phyloP scores from a whole-genome alignment of 2,888 invertebrate genomes.

The Seira sanloemensis region DNA sequence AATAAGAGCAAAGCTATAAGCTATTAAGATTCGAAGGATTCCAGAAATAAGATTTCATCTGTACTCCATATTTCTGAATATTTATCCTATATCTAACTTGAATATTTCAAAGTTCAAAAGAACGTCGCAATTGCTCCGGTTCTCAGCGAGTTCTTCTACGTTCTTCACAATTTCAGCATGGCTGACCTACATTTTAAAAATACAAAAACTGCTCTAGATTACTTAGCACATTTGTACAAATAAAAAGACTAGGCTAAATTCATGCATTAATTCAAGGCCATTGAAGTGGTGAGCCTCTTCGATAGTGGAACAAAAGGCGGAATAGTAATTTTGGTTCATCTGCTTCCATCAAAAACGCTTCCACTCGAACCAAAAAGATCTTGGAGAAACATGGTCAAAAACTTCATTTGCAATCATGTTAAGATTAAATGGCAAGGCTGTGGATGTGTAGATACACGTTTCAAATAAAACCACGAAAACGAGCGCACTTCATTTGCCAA shows the following conservation, averaged over 20 bases:
- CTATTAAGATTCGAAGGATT: neutral
- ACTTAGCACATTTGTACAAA: no score
- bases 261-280: neutral
- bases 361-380: neutral
- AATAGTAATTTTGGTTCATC: neutral
- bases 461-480: neutral
- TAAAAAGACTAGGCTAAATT: neutral
- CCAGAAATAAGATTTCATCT: no score
- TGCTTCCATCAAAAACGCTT: neutral
- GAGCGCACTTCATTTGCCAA: neutral
- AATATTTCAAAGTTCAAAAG: neutral
- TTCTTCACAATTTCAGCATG: neutral
- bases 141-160: no score
- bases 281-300: neutral
- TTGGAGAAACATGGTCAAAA: neutral
- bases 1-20: neutral
- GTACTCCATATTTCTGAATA: no score
- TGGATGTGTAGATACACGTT: no score
- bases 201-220: no score
- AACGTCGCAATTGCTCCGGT: neutral
- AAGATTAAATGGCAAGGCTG: no score
- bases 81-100: neutral
- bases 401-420: neutral
- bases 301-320: neutral
- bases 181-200: neutral